Conservation (phyloP, 2,113 vertebrate genomes). For the Microcebus lehilahytsara region DNA sequence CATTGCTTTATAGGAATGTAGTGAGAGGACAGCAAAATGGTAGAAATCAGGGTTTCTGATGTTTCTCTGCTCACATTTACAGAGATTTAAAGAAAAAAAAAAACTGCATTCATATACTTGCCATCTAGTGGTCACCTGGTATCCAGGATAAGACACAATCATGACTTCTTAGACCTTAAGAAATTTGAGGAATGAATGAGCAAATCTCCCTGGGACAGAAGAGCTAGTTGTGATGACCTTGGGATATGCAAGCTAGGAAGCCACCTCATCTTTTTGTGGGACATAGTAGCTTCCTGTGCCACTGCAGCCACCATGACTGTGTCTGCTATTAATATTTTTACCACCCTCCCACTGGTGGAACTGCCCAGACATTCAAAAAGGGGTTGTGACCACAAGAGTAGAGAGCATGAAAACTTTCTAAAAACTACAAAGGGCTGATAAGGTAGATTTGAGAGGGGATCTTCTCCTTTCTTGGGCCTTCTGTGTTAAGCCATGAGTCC, state of each 20-base stretch:
- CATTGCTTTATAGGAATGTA: background rate
- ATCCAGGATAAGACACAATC: background rate
- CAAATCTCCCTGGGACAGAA: background rate
- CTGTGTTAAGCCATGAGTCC: background rate
- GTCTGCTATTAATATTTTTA: background rate
- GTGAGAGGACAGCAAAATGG: background rate
- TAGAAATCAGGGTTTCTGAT: background rate
- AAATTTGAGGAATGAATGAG: background rate
- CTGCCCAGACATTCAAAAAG: background rate
- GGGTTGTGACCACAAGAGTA: no score
- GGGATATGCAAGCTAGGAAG: background rate
- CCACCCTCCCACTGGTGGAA: background rate
- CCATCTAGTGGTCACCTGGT: background rate
- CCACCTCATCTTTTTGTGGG: rapidly evolving
- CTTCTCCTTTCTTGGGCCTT: background rate
- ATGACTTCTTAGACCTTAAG: background rate
- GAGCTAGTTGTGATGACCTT: background rate
- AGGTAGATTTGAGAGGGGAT: background rate
- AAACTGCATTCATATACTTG: background rate
- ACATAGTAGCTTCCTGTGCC: no score
- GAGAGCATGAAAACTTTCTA: no score
- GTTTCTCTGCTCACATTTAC: background rate
- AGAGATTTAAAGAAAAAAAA: background rate
- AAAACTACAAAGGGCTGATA: background rate
- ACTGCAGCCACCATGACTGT: no score